Conservation (phyloP, 2,888 invertebrate genomes). For the Agrochola litura region DNA sequence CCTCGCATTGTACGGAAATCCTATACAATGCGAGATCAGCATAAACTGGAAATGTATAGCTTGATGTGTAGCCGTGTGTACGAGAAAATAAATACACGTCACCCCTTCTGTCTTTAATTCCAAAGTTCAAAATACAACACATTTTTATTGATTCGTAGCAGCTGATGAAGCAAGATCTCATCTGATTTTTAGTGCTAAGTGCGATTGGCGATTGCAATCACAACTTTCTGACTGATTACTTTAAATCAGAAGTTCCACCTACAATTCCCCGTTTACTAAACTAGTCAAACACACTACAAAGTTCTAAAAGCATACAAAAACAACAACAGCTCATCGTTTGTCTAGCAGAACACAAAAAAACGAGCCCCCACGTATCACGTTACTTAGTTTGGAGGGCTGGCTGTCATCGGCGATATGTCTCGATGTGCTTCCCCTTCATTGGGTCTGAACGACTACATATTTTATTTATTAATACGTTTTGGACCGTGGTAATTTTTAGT, state of each 20-base stretch:
- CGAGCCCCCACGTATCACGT: constrained; percentile 65
- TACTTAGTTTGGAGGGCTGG: constrained; percentile 69
- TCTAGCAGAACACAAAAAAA: constrained; percentile 49
- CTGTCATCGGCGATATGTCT: constrained; percentile 73
- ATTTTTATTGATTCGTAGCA: not conserved
- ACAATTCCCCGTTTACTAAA: not conserved
- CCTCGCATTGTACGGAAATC: no score
- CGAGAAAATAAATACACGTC: no score
- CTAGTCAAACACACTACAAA: constrained; percentile 3
- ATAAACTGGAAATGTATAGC: no score
- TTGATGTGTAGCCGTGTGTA: no score
- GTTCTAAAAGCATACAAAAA: constrained; percentile 41
- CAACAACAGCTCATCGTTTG: constrained; percentile 36
- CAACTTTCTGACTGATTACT: not conserved
- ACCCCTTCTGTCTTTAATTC: not conserved
- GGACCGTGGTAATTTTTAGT: constrained; percentile 18
- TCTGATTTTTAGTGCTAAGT: not conserved
- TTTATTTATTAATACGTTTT: constrained; percentile 38
- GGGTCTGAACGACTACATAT: constrained; percentile 57
- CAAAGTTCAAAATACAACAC: not conserved
- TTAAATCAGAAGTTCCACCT: not conserved
- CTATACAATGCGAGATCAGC: no score
- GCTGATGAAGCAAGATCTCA: not conserved
- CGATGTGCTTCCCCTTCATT: constrained; percentile 65
- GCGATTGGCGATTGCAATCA: not conserved